These are phyloP conservation scores for Caracal caracal DNA, from an alignment of 2,113 vertebrate species.

Conservation along the genomic window DNA sequence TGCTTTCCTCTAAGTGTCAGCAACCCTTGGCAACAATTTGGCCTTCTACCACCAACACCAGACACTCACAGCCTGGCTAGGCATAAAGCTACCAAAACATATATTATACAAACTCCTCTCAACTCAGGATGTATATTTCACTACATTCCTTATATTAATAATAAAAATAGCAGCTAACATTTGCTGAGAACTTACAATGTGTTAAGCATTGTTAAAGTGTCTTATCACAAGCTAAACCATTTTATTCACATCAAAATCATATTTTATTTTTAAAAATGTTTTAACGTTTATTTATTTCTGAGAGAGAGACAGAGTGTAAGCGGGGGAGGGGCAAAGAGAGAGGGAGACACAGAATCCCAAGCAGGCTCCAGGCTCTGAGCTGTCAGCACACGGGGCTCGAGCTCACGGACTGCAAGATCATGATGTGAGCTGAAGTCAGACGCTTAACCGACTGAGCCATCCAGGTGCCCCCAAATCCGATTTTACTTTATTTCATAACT, in stretches of 20 bases:
- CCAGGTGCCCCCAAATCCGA: background rate
- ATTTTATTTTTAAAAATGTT: no score
- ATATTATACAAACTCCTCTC: constrained; percentile 1
- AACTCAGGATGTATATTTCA: background rate
- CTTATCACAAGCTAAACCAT: background rate
- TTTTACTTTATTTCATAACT: constrained; percentile 20
- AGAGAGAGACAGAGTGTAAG: no score
- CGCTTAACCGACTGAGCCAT: no score
- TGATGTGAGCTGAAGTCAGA: no score
- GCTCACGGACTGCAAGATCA: no score
- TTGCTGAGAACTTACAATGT: background rate
- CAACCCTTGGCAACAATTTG: background rate
- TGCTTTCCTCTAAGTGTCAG: background rate
- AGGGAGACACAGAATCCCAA: no score
- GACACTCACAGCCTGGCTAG: background rate
- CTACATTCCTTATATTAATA: background rate
- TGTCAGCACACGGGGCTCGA: no score
- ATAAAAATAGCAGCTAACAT: background rate
- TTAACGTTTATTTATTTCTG: no score
- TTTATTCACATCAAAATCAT: constrained; percentile 11
- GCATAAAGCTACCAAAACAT: background rate
- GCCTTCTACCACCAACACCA: background rate
- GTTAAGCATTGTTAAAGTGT: background rate
- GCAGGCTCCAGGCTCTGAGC: no score
- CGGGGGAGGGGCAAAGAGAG: no score